Conservation (phyloP, 2,113 vertebrate species). For the Rhinogobius similis region DNA sequence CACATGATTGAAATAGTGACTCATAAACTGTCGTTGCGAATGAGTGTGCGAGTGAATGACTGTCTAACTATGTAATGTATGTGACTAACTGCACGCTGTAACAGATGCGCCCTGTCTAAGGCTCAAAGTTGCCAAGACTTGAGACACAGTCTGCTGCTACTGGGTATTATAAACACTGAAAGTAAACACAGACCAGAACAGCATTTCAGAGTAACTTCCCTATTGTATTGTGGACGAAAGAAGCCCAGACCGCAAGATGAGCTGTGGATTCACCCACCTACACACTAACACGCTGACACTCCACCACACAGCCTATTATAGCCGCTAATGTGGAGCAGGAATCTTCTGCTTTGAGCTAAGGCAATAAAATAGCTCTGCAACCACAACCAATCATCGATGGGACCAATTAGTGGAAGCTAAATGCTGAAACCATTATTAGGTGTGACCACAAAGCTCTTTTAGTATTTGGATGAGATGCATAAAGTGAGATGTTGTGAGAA, state of each 20-base stretch:
- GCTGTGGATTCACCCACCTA: slow-evolving; percentile 31
- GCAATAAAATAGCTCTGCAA: slow-evolving; percentile 22
- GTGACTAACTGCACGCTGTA: not conserved
- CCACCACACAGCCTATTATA: slow-evolving; percentile 21
- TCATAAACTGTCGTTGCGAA: not conserved
- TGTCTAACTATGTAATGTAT: no score
- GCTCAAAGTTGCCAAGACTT: not conserved
- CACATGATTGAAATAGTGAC: not conserved
- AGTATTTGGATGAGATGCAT: not conserved
- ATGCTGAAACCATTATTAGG: slow-evolving; percentile 7
- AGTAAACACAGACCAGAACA: not conserved
- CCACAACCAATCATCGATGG: not conserved
- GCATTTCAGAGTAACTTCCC: not conserved
- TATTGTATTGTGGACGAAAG: slow-evolving; percentile 1
- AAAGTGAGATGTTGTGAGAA: not conserved
- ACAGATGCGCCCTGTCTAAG: not conserved
- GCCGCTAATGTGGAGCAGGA: slow-evolving; percentile 35
- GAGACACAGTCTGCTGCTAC: not conserved
- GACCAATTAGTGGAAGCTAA: slow-evolving; percentile 1
- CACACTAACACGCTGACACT: slow-evolving; percentile 47
- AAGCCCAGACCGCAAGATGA: slow-evolving; percentile 20
- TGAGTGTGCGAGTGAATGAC: not conserved
- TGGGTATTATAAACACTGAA: not conserved
- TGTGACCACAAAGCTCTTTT: slow-evolving; percentile 4
- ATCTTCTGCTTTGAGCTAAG: slow-evolving; percentile 53